Evolutionary conservation across 2,888 invertebrate genomes (phyloP).

Genomic region (Melitaea athalia): DNA sequence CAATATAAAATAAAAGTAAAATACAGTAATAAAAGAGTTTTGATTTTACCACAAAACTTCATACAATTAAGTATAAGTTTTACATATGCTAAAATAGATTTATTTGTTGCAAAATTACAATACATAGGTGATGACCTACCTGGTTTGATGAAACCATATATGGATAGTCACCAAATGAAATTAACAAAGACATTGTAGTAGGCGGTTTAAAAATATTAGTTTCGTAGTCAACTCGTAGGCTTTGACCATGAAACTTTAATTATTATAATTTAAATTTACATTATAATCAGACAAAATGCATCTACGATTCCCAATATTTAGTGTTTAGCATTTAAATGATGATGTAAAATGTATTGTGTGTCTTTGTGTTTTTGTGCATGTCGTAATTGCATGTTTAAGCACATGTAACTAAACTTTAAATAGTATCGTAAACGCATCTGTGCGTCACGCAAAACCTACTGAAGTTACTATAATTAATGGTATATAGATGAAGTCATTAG

Average conservation of each 20-base stretch:
- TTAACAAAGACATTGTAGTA: background rate
- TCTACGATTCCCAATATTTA: background rate
- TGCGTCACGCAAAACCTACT: too few species aligned
- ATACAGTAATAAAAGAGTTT: too few species aligned
- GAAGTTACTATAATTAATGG: too few species aligned
- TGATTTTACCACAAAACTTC: too few species aligned
- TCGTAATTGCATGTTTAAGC: slow-evolving; percentile 23
- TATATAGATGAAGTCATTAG: too few species aligned
- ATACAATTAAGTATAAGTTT: too few species aligned
- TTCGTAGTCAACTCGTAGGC: background rate
- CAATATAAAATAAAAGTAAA: too few species aligned
- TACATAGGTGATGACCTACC: too few species aligned
- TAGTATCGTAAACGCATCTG: too few species aligned
- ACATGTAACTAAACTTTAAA: slow-evolving; percentile 7
- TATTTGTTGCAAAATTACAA: background rate
- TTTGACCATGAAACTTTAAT: background rate
- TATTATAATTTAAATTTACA: background rate
- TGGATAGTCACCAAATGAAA: background rate
- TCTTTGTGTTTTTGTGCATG: slow-evolving; percentile 22
- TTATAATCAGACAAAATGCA: background rate
- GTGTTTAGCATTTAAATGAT: background rate
- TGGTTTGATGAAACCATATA: background rate
- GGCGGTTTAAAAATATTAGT: background rate
- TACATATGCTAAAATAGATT: too few species aligned
- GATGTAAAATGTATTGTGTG: background rate